Conservation (phyloP, 2,797 vertebrate species). For the Sebastiscus tertius region DNA sequence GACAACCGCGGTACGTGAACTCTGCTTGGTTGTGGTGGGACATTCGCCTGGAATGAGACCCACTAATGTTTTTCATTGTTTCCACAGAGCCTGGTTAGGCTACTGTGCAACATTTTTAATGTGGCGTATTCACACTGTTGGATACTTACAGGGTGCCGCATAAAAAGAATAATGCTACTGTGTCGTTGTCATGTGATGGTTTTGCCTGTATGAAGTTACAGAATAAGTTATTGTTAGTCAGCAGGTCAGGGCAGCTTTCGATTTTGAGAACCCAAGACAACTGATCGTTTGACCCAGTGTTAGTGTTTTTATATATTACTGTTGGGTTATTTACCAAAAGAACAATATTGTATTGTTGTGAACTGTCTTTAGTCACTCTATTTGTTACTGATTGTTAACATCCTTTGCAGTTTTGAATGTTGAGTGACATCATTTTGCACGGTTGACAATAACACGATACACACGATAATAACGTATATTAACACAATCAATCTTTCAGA, state of each 20-base stretch:
- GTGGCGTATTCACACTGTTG: neutral
- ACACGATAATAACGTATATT: too few species aligned
- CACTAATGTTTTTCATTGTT: neutral
- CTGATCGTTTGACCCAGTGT: too few species aligned
- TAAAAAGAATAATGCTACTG: neutral
- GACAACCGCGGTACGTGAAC: neutral
- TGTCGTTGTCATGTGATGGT: neutral
- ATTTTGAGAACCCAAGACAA: neutral
- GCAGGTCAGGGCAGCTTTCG: neutral
- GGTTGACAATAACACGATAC: too few species aligned
- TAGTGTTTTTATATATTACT: neutral
- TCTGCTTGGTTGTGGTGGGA: constrained; percentile 19
- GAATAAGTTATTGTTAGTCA: neutral
- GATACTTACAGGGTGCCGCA: neutral
- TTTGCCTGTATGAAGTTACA: neutral
- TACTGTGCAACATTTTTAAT: constrained; percentile 8
- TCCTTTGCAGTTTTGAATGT: neutral
- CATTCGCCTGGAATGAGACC: neutral
- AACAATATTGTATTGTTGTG: neutral
- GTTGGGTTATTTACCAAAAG: neutral
- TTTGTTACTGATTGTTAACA: neutral
- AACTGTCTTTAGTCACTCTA: neutral
- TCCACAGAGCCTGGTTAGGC: neutral
- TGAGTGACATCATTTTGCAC: too few species aligned
- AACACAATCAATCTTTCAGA: too few species aligned